Evolutionary conservation across 2,888 invertebrate genomes (phyloP), one percentile per base, ranked within the genome.

Genomic region (Drosophila planitibia): DNA sequence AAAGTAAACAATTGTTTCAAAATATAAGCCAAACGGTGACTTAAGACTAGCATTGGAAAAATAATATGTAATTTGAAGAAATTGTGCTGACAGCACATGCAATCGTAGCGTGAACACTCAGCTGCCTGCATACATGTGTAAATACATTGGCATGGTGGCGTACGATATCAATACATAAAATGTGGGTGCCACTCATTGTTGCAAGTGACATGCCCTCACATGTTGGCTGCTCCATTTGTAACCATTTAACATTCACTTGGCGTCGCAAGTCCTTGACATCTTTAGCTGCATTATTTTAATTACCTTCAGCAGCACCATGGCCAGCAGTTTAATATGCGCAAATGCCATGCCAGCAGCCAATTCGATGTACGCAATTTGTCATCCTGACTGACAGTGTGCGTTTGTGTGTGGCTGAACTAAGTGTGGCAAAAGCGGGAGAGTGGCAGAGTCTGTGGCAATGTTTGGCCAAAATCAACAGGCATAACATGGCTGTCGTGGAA

Each of bases 211-310:
- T 54, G 44, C 41, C 28, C 60, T 30, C 19, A 47, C 35, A 63
- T 35, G 39, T 49, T 25, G n/a, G 22, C 19, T n/a, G 25, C n/a
- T 61, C 63, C 57, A 69, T 70, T 76, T 67, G 59, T 41, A 65
- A 30, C 55, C 69, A 55, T 72, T 86, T 87, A 76, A 87, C 76
- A 87, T 90, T 87, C 87, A 82, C 64, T 66, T 80, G 69, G 61
- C 71, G 76, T 78, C 74, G 68, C 60, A 64, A 85, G 81, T 87
- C 87, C 87, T 87, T 87, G 87, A 89, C 87, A 87, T 86, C 85
- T 82, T 84, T 89, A 62, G 57, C 65, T 57, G 89, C 85, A 71
- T 77, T 79, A 79, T 89, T 87, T 85, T 89, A 89, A 91, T 88
- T 91, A 88, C 85, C 81, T 74, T 76, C 71, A 57, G 62, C 71